A percentile compares a stretch with the other conserved stretches of the same genome.
Evolutionary conservation across 2,888 invertebrate species (phyloP).

Genomic region (Hetaerina titia): DNA sequence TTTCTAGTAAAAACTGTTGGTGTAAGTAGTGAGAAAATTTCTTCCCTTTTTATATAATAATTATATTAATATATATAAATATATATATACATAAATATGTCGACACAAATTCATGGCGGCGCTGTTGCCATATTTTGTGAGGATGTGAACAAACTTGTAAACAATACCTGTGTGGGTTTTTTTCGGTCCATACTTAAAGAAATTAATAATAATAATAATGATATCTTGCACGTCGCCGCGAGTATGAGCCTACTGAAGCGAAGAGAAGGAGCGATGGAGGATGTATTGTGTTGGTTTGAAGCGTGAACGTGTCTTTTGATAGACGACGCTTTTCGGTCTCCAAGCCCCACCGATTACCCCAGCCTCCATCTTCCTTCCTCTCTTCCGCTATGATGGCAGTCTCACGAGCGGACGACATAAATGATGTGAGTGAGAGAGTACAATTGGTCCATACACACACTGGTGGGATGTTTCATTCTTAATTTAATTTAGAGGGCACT

Average conservation of each 20-base stretch:
- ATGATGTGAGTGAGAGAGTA: conserved; percentile 72
- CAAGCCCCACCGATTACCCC: conserved; percentile 43
- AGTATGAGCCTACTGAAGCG: conserved; percentile 27
- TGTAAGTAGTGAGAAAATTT: conserved; percentile 63
- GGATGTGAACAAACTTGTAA: conserved; percentile 20
- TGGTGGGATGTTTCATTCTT: conserved; percentile 57
- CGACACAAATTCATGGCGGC: conserved; percentile 17
- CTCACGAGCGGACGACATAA: conserved; percentile 74
- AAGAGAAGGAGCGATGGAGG: not conserved
- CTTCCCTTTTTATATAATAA: conserved; percentile 63
- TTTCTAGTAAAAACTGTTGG: conserved; percentile 65
- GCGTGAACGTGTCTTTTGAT: not conserved
- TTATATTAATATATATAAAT: conserved; percentile 45
- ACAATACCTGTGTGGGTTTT: conserved; percentile 47
- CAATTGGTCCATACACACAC: conserved; percentile 56
- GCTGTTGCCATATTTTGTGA: conserved; percentile 48
- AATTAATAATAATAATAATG: not conserved
- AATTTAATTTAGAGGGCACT: conserved; percentile 67
- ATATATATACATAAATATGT: conserved; percentile 51
- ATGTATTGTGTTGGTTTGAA: not conserved
- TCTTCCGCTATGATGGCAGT: conserved; percentile 74
- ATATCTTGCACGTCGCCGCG: conserved; percentile 52
- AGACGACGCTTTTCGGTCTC: conserved; percentile 72
- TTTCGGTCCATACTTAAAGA: conserved; percentile 59
- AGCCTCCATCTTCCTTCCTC: conserved; percentile 58